Percentiles rank a stretch among this genome's conserved stretches.
Conservation (phyloP, 2,797 vertebrate genomes). For the Helostoma temminkii region DNA sequence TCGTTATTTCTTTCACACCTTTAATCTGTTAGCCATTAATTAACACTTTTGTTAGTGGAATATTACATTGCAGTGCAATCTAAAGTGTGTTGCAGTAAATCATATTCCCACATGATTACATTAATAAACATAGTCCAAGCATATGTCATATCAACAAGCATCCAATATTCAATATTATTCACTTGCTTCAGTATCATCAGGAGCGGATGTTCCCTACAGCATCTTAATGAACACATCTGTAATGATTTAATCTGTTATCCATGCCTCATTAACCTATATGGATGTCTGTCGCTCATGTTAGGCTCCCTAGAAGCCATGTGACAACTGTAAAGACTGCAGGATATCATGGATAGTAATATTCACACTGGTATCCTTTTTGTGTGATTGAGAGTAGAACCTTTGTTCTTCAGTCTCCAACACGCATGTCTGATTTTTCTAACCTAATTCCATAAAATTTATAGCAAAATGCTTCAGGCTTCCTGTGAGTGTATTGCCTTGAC, state of each 20-base stretch:
- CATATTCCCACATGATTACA: no score
- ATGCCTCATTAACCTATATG: slow-evolving; percentile 60
- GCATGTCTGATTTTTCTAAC: slow-evolving; percentile 41
- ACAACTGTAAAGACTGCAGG: slow-evolving; percentile 16
- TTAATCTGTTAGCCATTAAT: no score
- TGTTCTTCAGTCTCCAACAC: slow-evolving; percentile 29
- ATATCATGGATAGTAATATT: neutral
- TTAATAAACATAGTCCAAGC: neutral
- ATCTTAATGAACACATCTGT: slow-evolving; percentile 63
- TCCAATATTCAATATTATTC: slow-evolving; percentile 19
- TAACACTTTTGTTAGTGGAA: no score
- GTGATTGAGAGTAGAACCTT: slow-evolving; percentile 14
- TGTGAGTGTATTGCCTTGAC: neutral
- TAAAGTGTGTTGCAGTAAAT: no score
- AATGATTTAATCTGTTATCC: slow-evolving; percentile 59
- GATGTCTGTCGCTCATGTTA: slow-evolving; percentile 44
- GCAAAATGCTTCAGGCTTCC: neutral
- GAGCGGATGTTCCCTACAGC: slow-evolving; percentile 37
- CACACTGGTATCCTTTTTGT: neutral
- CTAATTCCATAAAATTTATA: slow-evolving; percentile 27
- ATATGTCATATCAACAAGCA: slow-evolving; percentile 24
- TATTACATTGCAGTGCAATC: neutral
- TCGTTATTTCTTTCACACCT: no score
- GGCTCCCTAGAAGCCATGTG: slow-evolving; percentile 27
- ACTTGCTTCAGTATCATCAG: slow-evolving; percentile 11